A percentile compares a stretch with the other conserved stretches of the same genome.
Conservation (phyloP, 2,113 vertebrate genomes). For the Chitala chitala region DNA sequence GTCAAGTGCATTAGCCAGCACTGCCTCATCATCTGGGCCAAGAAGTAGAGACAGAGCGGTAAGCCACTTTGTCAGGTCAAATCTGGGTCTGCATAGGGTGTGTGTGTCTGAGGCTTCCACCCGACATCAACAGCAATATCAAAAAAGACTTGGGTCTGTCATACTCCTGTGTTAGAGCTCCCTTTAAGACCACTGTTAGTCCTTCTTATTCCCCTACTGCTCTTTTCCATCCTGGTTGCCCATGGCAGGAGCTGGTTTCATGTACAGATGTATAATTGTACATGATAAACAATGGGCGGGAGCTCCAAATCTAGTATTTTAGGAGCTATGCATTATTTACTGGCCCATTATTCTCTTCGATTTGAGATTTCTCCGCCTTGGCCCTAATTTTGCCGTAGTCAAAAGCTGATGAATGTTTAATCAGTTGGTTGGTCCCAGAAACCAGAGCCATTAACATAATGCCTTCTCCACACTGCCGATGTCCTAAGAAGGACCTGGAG, state of each 20-base stretch:
- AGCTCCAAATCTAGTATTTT: constrained; percentile 71
- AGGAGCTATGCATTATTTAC: constrained; percentile 86
- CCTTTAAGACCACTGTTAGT: constrained; percentile 15
- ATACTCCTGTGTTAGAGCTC: not conserved
- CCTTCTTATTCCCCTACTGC: constrained; percentile 28
- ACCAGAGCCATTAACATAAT: constrained; percentile 84
- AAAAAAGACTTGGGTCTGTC: not conserved
- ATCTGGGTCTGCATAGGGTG: not conserved
- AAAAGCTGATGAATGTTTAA: constrained; percentile 91
- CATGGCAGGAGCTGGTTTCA: constrained; percentile 43
- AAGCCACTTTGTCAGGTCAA: not conserved
- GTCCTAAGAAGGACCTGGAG: constrained; percentile 55
- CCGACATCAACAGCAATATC: not conserved
- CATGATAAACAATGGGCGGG: constrained; percentile 56
- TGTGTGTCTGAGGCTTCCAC: not conserved
- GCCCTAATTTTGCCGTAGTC: constrained; percentile 87
- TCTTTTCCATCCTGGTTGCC: not conserved
- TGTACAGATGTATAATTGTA: constrained; percentile 57
- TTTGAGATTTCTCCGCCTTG: constrained; percentile 73
- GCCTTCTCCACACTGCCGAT: constrained; percentile 67
- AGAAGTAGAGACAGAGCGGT: not conserved
- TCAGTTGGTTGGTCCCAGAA: constrained; percentile 80
- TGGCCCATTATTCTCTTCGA: constrained; percentile 79
- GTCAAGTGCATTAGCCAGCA: not conserved
- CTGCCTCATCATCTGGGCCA: not conserved